phyloP scores from a whole-genome alignment of 2,797 vertebrate species.

The Betta splendens region DNA sequence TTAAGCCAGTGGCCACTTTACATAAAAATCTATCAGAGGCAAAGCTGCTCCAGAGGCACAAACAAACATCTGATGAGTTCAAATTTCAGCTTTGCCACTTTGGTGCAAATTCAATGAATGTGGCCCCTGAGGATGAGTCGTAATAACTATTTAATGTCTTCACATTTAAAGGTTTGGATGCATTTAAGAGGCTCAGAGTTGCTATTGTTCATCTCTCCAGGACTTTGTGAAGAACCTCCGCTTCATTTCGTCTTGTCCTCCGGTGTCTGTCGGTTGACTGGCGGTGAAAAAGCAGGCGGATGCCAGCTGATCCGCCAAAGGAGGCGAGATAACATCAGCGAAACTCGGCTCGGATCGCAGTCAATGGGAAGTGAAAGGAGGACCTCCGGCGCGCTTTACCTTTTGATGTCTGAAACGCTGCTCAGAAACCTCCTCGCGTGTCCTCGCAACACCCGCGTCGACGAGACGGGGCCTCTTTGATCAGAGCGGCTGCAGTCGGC shows the following conservation, averaged over 20 bases:
- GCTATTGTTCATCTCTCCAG: no score
- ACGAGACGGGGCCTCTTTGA: constrained; percentile 51
- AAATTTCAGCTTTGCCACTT: neutral
- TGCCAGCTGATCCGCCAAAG: constrained; percentile 14
- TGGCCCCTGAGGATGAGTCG: no score
- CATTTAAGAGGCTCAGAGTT: no score
- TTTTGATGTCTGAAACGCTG: constrained; percentile 55
- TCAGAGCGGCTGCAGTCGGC: constrained; percentile 35
- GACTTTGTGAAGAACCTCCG: no score
- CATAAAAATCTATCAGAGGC: constrained; percentile 14
- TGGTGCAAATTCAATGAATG: no score
- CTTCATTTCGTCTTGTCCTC: no score
- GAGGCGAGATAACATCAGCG: constrained; percentile 49
- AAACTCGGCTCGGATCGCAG: constrained; percentile 54
- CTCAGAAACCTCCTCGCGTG: constrained; percentile 36
- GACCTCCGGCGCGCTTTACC: constrained; percentile 29
- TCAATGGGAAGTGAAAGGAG: constrained; percentile 52
- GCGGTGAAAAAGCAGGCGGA: constrained; percentile 19
- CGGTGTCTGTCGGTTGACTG: no score
- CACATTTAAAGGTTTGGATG: no score
- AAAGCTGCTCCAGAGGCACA: neutral
- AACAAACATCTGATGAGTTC: neutral
- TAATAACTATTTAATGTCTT: no score
- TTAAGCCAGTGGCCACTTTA: neutral
- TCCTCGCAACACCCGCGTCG: constrained; percentile 32